phyloP scores from a whole-genome alignment of 2,113 vertebrate species.

The rat (Rattus norvegicus) region GRCr8 NC_086029.1:84929501-84930000 shows the following conservation, averaged over 20 bases:
- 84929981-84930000: neutral
- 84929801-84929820: neutral
- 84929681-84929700: neutral
- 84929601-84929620: neutral
- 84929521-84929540: neutral
- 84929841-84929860: neutral
- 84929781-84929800: neutral
- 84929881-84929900: neutral
- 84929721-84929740: neutral
- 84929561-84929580: neutral
- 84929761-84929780: neutral
- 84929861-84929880: neutral
- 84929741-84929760: neutral
- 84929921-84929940: neutral
- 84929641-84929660: neutral
- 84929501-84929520: constrained; percentile 36
- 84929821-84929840: neutral
- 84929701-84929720: neutral
- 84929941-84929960: neutral
- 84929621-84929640: too few species aligned
- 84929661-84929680: neutral
- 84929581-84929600: neutral
- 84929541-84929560: neutral
- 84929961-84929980: neutral
- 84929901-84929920: constrained; percentile 28